Evolutionary conservation across 2,113 vertebrate species (phyloP), one percentile per base, ranked within the genome.

Genomic region (Nannobrachium achirus): DNA sequence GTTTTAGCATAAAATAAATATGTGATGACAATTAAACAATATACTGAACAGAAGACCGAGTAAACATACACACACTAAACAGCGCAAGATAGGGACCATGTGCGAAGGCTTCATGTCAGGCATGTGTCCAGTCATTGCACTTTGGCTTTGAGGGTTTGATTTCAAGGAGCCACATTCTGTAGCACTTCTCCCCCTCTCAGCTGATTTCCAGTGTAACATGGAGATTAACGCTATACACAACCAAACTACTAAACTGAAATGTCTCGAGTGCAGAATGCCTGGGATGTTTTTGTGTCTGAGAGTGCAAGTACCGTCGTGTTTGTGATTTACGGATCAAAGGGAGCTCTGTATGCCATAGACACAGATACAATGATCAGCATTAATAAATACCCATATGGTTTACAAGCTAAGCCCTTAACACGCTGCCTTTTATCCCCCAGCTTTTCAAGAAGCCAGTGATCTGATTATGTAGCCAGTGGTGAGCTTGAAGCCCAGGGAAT

Each of bases 261-360:
- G 70, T 58, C 7, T n/a, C 75, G 13, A 79, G 57, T 10, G 49
- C 42, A 11, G 67, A 78, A 84, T 83, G 45, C 79, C 58, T 58
- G 42, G 73, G 70, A 72, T 74, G 33, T 78, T 75, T 82, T 8
- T 74, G 57, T 68, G 63, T 86, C 79, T 83, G 71, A 50, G 39
- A 67, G 64, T 62, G 49, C 46, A 72, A 78, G 76, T 66, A 8
- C 58, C 40, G 69, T 70, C 69, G n/a, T 67, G 58, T 76, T 75
- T 75, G 64, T 63, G 58, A 79, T 83, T 87, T 85, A 20, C 65
- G 41, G 67, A 71, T 79, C 81, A 83, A 81, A 83, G 46, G 66
- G 53, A 74, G 73, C 75, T 61, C 69, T 75, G 73, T 89, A 65
- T 66, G 25, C 45, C 69, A 33, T 41, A 52, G 66, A 73, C 66